Base-by-base conservation (phyloP, 2,797 vertebrate species). In the Argyrosomus regius region DNA sequence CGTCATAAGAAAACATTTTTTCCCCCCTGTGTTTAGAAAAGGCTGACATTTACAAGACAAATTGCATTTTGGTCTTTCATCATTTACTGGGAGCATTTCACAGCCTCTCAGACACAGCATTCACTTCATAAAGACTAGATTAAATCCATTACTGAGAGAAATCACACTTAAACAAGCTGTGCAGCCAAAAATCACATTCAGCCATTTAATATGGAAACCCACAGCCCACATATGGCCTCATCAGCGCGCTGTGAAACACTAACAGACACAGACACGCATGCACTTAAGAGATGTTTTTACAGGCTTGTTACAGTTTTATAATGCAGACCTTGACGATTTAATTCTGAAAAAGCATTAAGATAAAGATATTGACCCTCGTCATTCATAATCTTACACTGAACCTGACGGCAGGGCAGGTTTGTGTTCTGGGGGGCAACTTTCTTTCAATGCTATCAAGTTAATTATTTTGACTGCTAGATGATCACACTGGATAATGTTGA, bases 161-260 rank as follows among this genome's bases (percentile, higher is more conserved):
- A 61, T 50, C 3, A 6, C 74, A 39, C 20, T 28, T 50, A 16
- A 64, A 60, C 61, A 48, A 50, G 72, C 72, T 50, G 24, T 52
- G 45, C 24, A 54, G 52, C 11, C 26, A 48, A 22, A 60, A 43
- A 52, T 50, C 50, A 9, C 35, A 46, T 26, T 71, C 22, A 10
- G 26, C 46, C 11, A n/a, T 80, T 77, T 69, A 45, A 63, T 45
- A 75, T 72, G 71, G 12, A 73, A 61, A 79, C 72, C 28, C 31
- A n/a, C 13, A 56, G 58, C 83, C 31, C 67, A 72, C 53, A 43
- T 65, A 16, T 43, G 17, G 58, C 17, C 48, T 70, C 54, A 52
- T 58, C 61, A 53, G 49, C 18, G 7, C 5, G 56, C 48, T 60
- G 31, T 20, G 57, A 35, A 43, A 62, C 61, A n/a, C 18, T 14